phyloP scores from a whole-genome alignment of 2,797 vertebrate species.

The Ammospiza maritima region DNA sequence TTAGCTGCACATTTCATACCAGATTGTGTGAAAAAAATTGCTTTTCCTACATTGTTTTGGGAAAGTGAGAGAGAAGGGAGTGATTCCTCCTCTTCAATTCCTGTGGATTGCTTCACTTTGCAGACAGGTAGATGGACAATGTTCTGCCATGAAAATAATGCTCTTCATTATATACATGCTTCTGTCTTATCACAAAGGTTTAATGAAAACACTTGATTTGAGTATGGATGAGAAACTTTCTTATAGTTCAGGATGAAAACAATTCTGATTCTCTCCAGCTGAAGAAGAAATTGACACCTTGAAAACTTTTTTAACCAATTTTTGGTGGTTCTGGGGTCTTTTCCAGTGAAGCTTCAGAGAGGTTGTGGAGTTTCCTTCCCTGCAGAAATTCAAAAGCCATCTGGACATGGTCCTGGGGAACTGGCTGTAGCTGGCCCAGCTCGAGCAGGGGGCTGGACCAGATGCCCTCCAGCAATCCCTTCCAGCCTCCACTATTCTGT shows the following conservation, averaged over 20 bases:
- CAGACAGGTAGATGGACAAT: background rate
- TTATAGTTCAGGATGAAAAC: background rate
- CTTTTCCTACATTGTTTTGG: background rate
- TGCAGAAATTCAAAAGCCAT: background rate
- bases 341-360: background rate
- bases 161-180: background rate
- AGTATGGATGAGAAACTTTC: background rate
- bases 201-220: background rate
- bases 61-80: background rate
- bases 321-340: background rate
- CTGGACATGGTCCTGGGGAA: background rate
- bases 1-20: background rate
- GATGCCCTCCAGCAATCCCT: background rate
- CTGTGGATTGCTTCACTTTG: background rate
- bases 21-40: background rate
- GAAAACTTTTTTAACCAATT: background rate
- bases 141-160: background rate
- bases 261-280: background rate
- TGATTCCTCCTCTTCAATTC: background rate
- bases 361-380: background rate
- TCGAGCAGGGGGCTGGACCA: background rate
- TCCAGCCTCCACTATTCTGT: background rate
- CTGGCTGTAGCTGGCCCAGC: background rate
- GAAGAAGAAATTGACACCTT: background rate
- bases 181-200: background rate